Base-by-base conservation (phyloP, 2,888 invertebrate genomes). In the Leptodirus hochenwartii region DNA sequence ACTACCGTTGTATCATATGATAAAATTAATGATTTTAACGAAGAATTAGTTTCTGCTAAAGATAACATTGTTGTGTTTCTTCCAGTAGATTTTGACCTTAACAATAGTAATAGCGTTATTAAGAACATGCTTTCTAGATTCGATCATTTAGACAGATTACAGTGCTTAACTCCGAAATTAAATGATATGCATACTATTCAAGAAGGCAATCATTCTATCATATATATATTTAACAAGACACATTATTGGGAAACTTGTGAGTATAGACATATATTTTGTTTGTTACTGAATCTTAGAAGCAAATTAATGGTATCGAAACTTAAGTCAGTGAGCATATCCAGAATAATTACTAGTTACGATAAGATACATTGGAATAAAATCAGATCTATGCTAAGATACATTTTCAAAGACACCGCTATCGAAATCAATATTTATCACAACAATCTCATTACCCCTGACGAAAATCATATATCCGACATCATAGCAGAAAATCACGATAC, bases 401-500 rank as follows among this genome's bases (percentile, higher is more conserved):
- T 36, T 15, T 36, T 36, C 15, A 31, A 26, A 29, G 10, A 27
- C 2, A 32, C 29, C 4, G 13, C 25, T 11, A 29, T 35, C 11
- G 32, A 22, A n/a, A 29, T 36, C 13, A 13, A 25, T 9, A 22
- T 37, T 9, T 29, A 25, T 17, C 28, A 14, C n/a, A 15, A 29
- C 16, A 22, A 9, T 9, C 16, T 31, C 5, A 9, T 22, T 11
- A 28, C 20, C 3, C 27, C 45, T 43, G 2, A 33, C 6, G 3
- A 4, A 11, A 12, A 20, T 5, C 16, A 28, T 4, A 28, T 28
- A 17, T 11, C 14, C 4, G 14, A 25, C 13, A 33, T 37, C 13
- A 13, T 37, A 15, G 34, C 34, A 14, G 37, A 39, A 36, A 17
- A 34, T 32, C 34, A 39, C 31, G 37, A 15, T 35, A 36, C 22